Evolutionary conservation across 2,888 invertebrate genomes (phyloP), one percentile per base, ranked within the genome.

Genomic region (Napeogenes sylphis): DNA sequence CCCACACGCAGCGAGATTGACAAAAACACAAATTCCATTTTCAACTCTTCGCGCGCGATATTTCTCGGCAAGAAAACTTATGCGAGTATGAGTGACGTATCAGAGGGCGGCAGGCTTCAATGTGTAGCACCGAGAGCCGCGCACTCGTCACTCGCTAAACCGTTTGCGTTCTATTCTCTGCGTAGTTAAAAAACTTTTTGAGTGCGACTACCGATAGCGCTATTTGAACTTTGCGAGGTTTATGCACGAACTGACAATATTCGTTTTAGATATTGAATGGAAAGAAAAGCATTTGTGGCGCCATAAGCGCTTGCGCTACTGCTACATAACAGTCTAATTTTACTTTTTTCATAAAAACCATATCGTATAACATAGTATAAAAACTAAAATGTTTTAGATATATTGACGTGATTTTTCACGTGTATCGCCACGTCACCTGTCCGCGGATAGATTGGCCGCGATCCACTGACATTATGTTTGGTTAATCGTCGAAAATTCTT

Each of bases 401-500:
- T 45, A 51, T 55, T 42, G 45, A 35, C 30, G 57, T 30, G 14
- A 46, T 45, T 59, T 56, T 54, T 33, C 21, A 42, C 47, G 33
- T 70, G 68, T 71, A 81, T 81, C 75, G 79, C 72, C 79, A 71
- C 75, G 83, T 86, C 86, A 87, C 87, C 87, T 87, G 87, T 83
- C 85, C 80, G 71, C 72, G 67, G 65, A 65, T 72, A 75, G 80
- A 82, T 82, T 76, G 73, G 76, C 84, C 84, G 79, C 74, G 77
- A 80, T 77, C 72, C 68, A 56, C 65, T 70, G 72, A 76, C 81
- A 85, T 87, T 87, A 85, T 87, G 81, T 81, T 82, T 87, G 87
- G 72, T 82, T 85, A 84, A 83, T 87, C 87, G 84, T 82, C 83
- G 82, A 87, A 84, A 80, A 80, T 79, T 83, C 87, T 82, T 85